These are phyloP conservation scores for Triplophysa siluroides DNA, from an alignment of 2,113 vertebrate species.

Conservation along the genomic window DNA sequence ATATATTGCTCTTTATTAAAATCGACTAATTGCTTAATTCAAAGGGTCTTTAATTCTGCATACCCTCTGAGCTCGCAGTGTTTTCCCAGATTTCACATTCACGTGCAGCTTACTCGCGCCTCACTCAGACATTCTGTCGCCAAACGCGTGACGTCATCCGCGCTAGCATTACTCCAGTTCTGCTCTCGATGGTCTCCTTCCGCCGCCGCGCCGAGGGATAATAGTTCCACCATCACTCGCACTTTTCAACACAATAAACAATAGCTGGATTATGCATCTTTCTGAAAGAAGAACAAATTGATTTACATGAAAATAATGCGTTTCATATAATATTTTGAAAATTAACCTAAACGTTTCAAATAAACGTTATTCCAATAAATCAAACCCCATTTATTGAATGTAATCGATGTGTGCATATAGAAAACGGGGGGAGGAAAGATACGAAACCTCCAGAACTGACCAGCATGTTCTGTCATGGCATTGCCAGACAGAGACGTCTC, in stretches of 20 bases:
- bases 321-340: too few relatives aligned
- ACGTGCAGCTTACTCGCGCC: constrained; percentile 76
- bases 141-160: constrained; percentile 77
- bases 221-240: constrained; percentile 65
- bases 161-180: constrained; percentile 56
- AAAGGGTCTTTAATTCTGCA: neutral
- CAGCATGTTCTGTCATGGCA: too few relatives aligned
- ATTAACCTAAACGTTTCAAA: too few relatives aligned
- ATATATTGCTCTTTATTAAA: neutral
- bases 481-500: too few relatives aligned
- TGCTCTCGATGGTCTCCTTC: constrained; percentile 68
- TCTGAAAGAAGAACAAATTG: neutral
- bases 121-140: constrained; percentile 84
- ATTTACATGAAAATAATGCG: neutral
- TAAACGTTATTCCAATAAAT: too few relatives aligned
- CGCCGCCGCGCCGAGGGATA: constrained; percentile 61
- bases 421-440: too few relatives aligned
- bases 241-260: neutral
- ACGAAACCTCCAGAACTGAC: too few relatives aligned
- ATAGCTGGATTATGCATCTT: neutral
- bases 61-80: constrained; percentile 58
- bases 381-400: too few relatives aligned
- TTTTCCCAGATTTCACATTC: constrained; percentile 77
- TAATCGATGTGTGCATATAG: too few relatives aligned
- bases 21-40: neutral